phyloP scores from a whole-genome alignment of 1,140 invertebrate genomes.

The Nasonia vitripennis region DNA sequence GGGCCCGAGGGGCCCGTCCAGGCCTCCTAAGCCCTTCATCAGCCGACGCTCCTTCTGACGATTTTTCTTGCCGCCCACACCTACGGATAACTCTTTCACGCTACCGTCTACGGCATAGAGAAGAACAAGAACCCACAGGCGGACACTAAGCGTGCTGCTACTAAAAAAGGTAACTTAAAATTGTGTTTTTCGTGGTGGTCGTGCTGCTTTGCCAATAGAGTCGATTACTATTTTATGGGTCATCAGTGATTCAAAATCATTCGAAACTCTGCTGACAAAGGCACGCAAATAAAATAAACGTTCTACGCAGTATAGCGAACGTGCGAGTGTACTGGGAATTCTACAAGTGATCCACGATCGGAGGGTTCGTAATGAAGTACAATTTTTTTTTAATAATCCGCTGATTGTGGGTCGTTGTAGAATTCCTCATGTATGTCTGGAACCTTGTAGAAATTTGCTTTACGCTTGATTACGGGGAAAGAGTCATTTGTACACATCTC shows the following conservation, averaged over 20 bases:
- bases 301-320: background rate
- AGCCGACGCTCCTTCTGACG: constrained; percentile 92
- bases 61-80: constrained; percentile 94
- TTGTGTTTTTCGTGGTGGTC: background rate
- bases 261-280: background rate
- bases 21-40: constrained; percentile 88
- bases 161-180: constrained; percentile 56
- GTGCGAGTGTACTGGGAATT: background rate
- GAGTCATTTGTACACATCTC: background rate
- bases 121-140: constrained; percentile 58
- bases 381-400: too few species aligned
- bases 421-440: background rate
- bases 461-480: too few species aligned
- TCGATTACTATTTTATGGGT: background rate
- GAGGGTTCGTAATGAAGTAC: too few species aligned
- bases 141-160: constrained; percentile 57
- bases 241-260: background rate
- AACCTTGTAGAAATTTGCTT: background rate
- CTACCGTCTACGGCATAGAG: constrained; percentile 65
- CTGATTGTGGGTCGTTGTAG: background rate
- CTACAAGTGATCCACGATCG: background rate
- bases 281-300: background rate
- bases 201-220: background rate
- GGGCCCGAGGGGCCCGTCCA: constrained; percentile 74
- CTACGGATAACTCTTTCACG: constrained; percentile 77